Evolutionary conservation across 2,113 vertebrate genomes (phyloP).

Genomic region (Phyllopteryx taeniolatus): DNA sequence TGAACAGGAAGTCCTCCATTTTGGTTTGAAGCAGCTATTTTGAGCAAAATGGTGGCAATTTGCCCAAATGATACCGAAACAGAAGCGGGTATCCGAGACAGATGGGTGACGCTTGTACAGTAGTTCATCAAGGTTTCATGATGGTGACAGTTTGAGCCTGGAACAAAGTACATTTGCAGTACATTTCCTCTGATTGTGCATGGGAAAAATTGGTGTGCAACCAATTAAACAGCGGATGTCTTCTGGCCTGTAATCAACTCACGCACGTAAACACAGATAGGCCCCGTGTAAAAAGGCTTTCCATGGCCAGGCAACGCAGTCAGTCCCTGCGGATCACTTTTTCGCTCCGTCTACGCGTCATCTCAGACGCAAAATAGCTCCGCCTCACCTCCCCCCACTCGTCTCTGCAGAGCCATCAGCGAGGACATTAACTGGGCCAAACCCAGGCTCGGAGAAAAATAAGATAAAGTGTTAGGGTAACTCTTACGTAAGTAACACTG

Average conservation of each 20-base stretch:
- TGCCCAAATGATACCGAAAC: background rate
- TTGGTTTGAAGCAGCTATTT: too few relatives aligned
- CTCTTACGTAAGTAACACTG: slow-evolving; percentile 25
- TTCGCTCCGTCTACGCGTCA: slow-evolving; percentile 34
- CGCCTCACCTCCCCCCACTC: slow-evolving; percentile 39
- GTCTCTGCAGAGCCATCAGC: slow-evolving; percentile 61
- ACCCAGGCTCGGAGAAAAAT: slow-evolving; percentile 30
- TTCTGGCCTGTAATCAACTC: background rate
- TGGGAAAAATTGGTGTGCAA: background rate
- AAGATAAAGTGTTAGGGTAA: slow-evolving; percentile 22
- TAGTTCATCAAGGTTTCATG: background rate
- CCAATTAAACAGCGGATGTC: background rate
- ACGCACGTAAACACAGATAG: background rate
- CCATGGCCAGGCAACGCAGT: slow-evolving; percentile 15
- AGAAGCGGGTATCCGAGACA: background rate
- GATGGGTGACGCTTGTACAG: background rate
- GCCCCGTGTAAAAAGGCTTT: slow-evolving; percentile 1
- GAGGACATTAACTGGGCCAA: slow-evolving; percentile 61
- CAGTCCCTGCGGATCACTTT: slow-evolving; percentile 35
- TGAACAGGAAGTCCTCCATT: too few relatives aligned
- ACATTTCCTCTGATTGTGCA: too few relatives aligned
- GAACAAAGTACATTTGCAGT: too few relatives aligned
- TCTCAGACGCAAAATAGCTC: slow-evolving; percentile 42
- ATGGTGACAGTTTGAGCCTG: too few relatives aligned
- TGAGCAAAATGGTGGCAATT: background rate